Conservation (phyloP, 2,888 invertebrate genomes). For the Parelbella ahira region DNA sequence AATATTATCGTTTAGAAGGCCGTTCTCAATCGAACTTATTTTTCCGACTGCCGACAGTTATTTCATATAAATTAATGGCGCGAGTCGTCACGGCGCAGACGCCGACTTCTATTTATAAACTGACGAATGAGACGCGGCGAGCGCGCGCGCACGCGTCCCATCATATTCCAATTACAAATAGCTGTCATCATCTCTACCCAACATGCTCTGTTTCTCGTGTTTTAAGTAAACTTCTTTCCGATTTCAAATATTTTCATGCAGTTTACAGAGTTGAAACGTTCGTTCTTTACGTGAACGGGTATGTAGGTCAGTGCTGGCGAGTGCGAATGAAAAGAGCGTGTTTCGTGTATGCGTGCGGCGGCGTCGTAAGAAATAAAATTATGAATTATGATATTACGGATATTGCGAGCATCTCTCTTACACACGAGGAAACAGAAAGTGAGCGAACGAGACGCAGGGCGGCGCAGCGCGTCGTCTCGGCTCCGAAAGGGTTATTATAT, state of each 20-base stretch:
- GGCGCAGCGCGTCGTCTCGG: slow-evolving; percentile 53
- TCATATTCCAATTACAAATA: slow-evolving; percentile 81
- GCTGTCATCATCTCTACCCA: slow-evolving; percentile 70
- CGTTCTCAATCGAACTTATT: slow-evolving; percentile 75
- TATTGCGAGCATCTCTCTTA: slow-evolving; percentile 59
- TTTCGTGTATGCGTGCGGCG: slow-evolving; percentile 45
- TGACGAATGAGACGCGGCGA: slow-evolving; percentile 79
- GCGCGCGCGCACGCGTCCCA: slow-evolving; percentile 74
- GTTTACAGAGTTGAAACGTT: slow-evolving; percentile 20
- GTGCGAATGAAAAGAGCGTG: slow-evolving; percentile 53
- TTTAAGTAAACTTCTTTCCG: slow-evolving; percentile 46
- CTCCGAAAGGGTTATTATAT: slow-evolving; percentile 80
- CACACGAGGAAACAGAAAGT: slow-evolving; percentile 40
- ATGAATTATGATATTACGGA: slow-evolving; percentile 77
- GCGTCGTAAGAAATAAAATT: slow-evolving; percentile 66
- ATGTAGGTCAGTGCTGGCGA: slow-evolving; percentile 28
- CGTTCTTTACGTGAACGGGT: slow-evolving; percentile 23
- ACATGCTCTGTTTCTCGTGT: slow-evolving; percentile 49
- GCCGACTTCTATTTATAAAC: slow-evolving; percentile 77
- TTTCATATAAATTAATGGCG: slow-evolving; percentile 81
- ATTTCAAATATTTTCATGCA: slow-evolving; percentile 41
- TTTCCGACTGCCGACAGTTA: slow-evolving; percentile 80
- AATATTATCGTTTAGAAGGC: slow-evolving; percentile 77
- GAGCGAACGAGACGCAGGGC: slow-evolving; percentile 68
- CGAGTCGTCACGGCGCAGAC: slow-evolving; percentile 79